These are phyloP conservation scores for Oreochromis spilurus DNA, from an alignment of 2,113 vertebrate genomes.

Conservation along the genomic window DNA sequence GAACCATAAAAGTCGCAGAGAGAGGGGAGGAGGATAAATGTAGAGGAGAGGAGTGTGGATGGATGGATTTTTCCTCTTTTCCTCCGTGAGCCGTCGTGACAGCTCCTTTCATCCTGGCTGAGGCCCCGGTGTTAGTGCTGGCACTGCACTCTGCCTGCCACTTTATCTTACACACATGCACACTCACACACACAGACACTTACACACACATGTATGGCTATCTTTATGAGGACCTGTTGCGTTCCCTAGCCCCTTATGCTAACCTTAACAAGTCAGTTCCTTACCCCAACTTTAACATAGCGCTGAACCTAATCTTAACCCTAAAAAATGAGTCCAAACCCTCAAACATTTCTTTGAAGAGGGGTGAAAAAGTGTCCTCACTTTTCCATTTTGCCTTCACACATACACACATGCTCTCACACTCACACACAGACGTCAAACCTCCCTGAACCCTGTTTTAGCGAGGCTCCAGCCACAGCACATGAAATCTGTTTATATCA, in stretches of 20 bases:
- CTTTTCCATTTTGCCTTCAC: background rate
- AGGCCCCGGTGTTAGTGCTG: slow-evolving; percentile 71
- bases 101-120: slow-evolving; percentile 73
- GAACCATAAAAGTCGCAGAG: slow-evolving; percentile 15
- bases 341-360: background rate
- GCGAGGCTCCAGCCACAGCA: slow-evolving; percentile 61
- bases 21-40: slow-evolving; percentile 50
- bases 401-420: background rate
- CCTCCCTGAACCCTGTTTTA: slow-evolving; percentile 54
- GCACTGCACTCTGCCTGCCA: slow-evolving; percentile 60
- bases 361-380: background rate
- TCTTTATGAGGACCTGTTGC: background rate
- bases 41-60: slow-evolving; percentile 44
- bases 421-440: slow-evolving; percentile 14
- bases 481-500: slow-evolving; percentile 74
- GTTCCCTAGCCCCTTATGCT: background rate
- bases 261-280: background rate
- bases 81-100: slow-evolving; percentile 66
- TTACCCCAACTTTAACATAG: background rate
- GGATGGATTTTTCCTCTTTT: slow-evolving; percentile 71
- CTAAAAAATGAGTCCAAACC: background rate
- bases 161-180: slow-evolving; percentile 44
- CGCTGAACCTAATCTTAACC: background rate
- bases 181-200: background rate
- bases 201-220: background rate